These are phyloP conservation scores for Gadus chalcogrammus DNA, from an alignment of 2,113 vertebrate species.

Conservation along the genomic window DNA sequence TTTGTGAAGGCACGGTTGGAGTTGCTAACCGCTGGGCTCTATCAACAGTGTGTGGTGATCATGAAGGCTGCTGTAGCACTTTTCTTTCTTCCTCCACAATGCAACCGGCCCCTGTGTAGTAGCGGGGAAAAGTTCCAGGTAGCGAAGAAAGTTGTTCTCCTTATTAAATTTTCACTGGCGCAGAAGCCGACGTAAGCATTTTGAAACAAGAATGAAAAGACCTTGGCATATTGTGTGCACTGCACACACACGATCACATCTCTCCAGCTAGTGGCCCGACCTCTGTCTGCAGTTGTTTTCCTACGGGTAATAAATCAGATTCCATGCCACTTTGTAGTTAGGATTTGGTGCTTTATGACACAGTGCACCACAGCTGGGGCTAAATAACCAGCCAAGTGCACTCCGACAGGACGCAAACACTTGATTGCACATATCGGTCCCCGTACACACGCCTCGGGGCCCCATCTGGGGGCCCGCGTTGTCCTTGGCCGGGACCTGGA, in stretches of 20 bases:
- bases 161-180: neutral
- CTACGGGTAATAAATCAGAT: conserved; percentile 23
- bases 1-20: neutral
- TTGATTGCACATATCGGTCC: conserved; percentile 44
- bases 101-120: neutral
- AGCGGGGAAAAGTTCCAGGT: neutral
- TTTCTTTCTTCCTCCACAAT: neutral
- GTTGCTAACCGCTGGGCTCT: neutral
- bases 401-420: conserved; percentile 37
- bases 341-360: conserved; percentile 46
- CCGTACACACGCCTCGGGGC: conserved; percentile 15
- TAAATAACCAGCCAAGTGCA: conserved; percentile 34
- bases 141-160: neutral
- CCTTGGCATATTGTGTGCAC: neutral
- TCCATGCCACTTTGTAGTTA: conserved; percentile 36
- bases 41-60: neutral
- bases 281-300: conserved; percentile 24
- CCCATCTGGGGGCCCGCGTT: conserved; percentile 54
- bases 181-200: neutral
- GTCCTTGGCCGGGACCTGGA: conserved; percentile 25
- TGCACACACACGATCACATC: conserved; percentile 4
- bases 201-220: neutral
- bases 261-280: conserved; percentile 32
- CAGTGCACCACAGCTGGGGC: conserved; percentile 38
- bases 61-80: neutral